phyloP scores from a whole-genome alignment of 2,888 invertebrate species.

The Anticlea derivata region DNA sequence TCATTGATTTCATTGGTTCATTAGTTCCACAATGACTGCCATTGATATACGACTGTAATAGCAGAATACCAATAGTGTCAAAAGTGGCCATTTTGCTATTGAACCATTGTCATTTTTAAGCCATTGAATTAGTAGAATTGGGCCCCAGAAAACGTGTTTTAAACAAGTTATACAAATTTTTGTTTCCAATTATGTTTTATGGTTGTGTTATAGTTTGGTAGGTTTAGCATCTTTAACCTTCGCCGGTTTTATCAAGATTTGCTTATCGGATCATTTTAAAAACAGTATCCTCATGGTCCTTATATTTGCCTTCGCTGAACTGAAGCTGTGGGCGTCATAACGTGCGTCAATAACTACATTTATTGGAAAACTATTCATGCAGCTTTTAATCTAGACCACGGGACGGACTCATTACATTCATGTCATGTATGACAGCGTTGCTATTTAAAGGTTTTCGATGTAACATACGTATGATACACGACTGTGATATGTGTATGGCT shows the following conservation, averaged over 20 bases:
- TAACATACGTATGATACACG: constrained; percentile 31
- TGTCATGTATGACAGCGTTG: constrained; percentile 26
- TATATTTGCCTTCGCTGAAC: constrained; percentile 6
- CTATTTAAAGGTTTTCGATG: constrained; percentile 36
- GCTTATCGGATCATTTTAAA: background rate
- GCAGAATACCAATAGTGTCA: no score
- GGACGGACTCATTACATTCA: constrained; percentile 26
- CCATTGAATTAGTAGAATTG: no score
- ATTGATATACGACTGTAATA: no score
- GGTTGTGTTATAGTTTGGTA: constrained; percentile 11
- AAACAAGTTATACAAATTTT: constrained; percentile 28
- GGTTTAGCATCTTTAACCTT: constrained; percentile 10
- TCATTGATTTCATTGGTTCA: no score
- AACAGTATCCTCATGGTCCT: background rate
- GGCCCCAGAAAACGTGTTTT: constrained; percentile 19
- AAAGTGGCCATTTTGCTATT: no score
- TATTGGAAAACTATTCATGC: constrained; percentile 18
- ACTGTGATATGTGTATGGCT: constrained; percentile 37
- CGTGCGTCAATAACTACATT: constrained; percentile 9
- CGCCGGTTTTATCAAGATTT: constrained; percentile 1
- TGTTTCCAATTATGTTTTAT: constrained; percentile 15
- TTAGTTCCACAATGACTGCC: no score
- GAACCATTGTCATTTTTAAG: no score
- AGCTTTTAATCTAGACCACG: constrained; percentile 24
- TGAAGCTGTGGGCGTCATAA: constrained; percentile 11